Evolutionary conservation across 2,888 invertebrate genomes (phyloP).

Genomic region (Standfussiana lucernea): DNA sequence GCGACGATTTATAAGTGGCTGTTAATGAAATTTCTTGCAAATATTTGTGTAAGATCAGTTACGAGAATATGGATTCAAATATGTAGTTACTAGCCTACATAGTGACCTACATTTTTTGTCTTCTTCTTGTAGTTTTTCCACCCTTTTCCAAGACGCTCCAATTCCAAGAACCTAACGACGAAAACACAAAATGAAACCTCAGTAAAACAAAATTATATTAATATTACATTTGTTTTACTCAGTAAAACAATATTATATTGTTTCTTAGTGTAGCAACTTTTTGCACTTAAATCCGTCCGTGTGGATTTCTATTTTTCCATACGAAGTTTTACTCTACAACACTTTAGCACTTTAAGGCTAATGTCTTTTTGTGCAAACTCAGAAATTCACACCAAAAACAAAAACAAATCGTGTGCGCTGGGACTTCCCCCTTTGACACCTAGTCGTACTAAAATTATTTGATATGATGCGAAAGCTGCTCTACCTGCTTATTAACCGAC

Average conservation of each 20-base stretch:
- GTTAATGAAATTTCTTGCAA: no score
- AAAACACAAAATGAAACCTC: background rate
- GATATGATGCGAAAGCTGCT: no score
- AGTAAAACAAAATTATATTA: background rate
- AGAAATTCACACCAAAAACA: no score
- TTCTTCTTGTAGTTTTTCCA: constrained; percentile 71
- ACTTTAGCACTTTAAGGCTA: no score
- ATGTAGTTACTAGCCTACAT: background rate
- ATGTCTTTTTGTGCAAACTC: no score
- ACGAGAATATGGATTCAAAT: background rate
- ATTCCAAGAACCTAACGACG: constrained; percentile 80
- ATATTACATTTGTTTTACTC: no score
- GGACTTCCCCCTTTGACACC: no score
- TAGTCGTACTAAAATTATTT: no score
- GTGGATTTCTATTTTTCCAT: background rate
- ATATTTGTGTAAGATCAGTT: background rate
- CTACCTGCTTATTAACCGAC: no score
- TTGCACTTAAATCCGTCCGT: background rate
- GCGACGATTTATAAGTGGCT: no score
- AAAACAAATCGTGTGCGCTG: no score
- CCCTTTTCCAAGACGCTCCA: constrained; percentile 83
- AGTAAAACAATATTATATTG: background rate
- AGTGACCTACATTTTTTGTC: constrained; percentile 36
- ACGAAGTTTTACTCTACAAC: no score
- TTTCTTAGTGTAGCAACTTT: background rate